Conservation (phyloP, 2,888 invertebrate species). For the Drosophila kuntzei region DNA sequence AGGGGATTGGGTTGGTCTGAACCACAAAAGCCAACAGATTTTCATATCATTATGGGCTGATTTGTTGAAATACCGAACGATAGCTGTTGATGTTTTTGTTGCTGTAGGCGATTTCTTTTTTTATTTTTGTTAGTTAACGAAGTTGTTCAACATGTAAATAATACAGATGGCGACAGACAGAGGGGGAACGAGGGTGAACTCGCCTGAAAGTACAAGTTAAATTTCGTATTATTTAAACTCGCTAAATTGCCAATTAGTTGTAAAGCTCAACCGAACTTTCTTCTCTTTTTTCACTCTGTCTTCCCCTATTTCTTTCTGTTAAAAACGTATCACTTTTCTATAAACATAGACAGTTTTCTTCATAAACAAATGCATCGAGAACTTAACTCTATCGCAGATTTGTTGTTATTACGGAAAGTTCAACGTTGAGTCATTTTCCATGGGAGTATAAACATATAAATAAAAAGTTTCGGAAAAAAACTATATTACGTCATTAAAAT, state of each 20-base stretch:
- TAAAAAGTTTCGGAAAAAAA: no score
- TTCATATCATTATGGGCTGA: constrained; percentile 73
- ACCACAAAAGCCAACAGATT: constrained; percentile 78
- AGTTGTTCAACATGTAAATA: constrained; percentile 50
- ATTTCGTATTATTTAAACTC: constrained; percentile 38
- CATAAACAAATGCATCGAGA: neutral
- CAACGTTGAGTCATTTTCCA: neutral
- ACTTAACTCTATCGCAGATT: neutral
- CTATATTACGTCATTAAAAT: no score
- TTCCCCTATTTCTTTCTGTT: neutral
- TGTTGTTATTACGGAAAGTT: neutral
- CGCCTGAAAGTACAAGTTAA: constrained; percentile 18
- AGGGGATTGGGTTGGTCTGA: neutral
- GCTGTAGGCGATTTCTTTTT: constrained; percentile 46
- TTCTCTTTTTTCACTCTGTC: neutral
- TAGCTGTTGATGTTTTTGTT: constrained; percentile 4
- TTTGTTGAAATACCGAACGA: constrained; percentile 52
- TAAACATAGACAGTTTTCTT: constrained; percentile 2
- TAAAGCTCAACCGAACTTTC: neutral
- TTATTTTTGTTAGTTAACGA: constrained; percentile 53
- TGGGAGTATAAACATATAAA: neutral
- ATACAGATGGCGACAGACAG: constrained; percentile 25
- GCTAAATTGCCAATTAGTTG: constrained; percentile 52
- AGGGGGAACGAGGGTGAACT: neutral
- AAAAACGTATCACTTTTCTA: neutral